Base-by-base conservation (phyloP, 2,888 invertebrate species). In the Habroteleia sp. region DNA sequence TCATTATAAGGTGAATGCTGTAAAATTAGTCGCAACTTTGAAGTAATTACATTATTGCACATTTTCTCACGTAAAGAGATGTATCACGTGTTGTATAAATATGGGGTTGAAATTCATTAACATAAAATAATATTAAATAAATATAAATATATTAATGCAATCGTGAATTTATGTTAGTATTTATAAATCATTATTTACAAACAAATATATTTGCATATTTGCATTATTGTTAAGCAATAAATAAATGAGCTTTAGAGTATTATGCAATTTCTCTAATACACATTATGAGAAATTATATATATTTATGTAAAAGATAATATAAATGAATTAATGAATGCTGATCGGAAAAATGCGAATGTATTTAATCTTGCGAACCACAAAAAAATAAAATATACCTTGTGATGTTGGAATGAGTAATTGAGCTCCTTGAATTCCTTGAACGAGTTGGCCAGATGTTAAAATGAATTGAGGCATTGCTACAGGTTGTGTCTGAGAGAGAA, bases 331-430 rank as follows among this genome's bases (percentile, higher is more conserved):
- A 31, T 31, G 41, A 5, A 8, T 44, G 48, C 5, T 10, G 31
- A 1, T 25, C n/a, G 33, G 10, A 25, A 31, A 13, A 33, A 41
- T 41, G 29, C 35, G 39, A 58, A 62, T 27, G 48, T 68, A 39
- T 8, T 13, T 41, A 33, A 41, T 42, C 39, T 41, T 33, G 31
- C 29, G 48, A 33, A 11, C 1, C 8, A 11, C 8, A 48, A 41
- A 66, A 46, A 37, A 46, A 58, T 46, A 33, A 25, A 44, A 46
- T 83, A 87, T 90, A 96, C 97, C 97, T 92, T 97, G 96, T 75
- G 97, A 96, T 58, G 97, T 97, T 50, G 97, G 97, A 90, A 98
- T 97, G 83, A 97, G 93, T 65, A 98, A 92, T 87, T 97, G 97
- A 41, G 97, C 96, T 7, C 96, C 96, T 89, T 97, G 97, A 81